A percentile compares a stretch with the other conserved stretches of the same genome.
Evolutionary conservation across 2,888 invertebrate species (phyloP).

Genomic region (Tricholauxania praeusta): DNA sequence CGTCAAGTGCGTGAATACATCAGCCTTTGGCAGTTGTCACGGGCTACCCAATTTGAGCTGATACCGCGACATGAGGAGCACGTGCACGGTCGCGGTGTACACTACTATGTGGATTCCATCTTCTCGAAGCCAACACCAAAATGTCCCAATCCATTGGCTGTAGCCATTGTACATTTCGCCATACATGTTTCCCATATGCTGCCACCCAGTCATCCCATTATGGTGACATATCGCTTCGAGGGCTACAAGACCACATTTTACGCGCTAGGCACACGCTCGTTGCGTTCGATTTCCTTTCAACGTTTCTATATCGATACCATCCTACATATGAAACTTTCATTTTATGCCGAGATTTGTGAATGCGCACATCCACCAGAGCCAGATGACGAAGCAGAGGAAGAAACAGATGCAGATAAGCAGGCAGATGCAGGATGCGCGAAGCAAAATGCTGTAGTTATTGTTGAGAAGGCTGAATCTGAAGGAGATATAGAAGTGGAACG

Average conservation of each 20-base stretch:
- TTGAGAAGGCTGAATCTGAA: no score
- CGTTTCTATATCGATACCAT: conserved; percentile 58
- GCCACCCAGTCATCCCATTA: conserved; percentile 55
- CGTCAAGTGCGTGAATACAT: conserved; percentile 56
- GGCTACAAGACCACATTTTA: conserved; percentile 56
- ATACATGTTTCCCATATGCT: conserved; percentile 54
- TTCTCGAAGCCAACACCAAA: conserved; percentile 60
- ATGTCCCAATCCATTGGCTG: conserved; percentile 63
- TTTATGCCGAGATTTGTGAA: conserved; percentile 55
- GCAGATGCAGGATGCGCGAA: no score
- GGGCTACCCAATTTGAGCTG: conserved; percentile 58
- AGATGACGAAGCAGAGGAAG: not conserved
- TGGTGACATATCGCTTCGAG: conserved; percentile 62
- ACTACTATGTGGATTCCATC: conserved; percentile 57
- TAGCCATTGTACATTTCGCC: conserved; percentile 62
- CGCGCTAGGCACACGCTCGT: conserved; percentile 50
- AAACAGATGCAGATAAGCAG: not conserved
- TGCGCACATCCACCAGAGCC: conserved; percentile 48
- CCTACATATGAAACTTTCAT: conserved; percentile 55
- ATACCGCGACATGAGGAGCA: conserved; percentile 48
- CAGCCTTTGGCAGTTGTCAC: conserved; percentile 56
- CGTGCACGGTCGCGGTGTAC: conserved; percentile 50
- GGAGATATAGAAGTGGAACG: no score
- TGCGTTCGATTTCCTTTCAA: conserved; percentile 52
- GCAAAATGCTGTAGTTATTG: no score